Conservation (phyloP, 2,888 invertebrate genomes). For the Nysson spinosus region DNA sequence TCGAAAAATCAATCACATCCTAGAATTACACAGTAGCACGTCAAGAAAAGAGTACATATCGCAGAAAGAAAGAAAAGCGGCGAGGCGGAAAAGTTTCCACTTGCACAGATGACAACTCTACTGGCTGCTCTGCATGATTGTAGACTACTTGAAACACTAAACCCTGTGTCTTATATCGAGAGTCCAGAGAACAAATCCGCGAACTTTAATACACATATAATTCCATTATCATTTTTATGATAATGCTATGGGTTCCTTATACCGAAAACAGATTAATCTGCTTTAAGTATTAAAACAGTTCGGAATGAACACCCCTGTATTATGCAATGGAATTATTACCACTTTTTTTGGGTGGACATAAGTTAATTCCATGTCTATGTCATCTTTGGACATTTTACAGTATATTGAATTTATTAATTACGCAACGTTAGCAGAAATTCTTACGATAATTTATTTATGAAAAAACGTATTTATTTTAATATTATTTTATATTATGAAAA, state of each 20-base stretch:
- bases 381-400: too few species aligned
- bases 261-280: constrained; percentile 17
- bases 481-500: not conserved
- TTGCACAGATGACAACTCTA: constrained; percentile 74
- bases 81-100: constrained; percentile 82
- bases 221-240: constrained; percentile 5
- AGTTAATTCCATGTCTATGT: too few species aligned
- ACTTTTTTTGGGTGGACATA: too few species aligned
- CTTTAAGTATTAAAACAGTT: not conserved
- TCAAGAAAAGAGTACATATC: constrained; percentile 90
- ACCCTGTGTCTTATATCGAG: not conserved
- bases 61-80: constrained; percentile 84
- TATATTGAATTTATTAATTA: not conserved
- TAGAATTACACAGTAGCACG: constrained; percentile 89
- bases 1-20: constrained; percentile 90
- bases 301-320: too few species aligned
- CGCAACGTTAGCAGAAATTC: not conserved
- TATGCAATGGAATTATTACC: too few species aligned
- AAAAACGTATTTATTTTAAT: constrained; percentile 24
- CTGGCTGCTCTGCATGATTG: constrained; percentile 51
- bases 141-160: constrained; percentile 61
- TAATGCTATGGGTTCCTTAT: not conserved
- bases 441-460: constrained; percentile 11
- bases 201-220: constrained; percentile 6
- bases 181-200: not conserved